Evolutionary conservation across 2,113 vertebrate species (phyloP), one percentile per base, ranked within the genome.

Genomic region (Heteronetta atricapilla): DNA sequence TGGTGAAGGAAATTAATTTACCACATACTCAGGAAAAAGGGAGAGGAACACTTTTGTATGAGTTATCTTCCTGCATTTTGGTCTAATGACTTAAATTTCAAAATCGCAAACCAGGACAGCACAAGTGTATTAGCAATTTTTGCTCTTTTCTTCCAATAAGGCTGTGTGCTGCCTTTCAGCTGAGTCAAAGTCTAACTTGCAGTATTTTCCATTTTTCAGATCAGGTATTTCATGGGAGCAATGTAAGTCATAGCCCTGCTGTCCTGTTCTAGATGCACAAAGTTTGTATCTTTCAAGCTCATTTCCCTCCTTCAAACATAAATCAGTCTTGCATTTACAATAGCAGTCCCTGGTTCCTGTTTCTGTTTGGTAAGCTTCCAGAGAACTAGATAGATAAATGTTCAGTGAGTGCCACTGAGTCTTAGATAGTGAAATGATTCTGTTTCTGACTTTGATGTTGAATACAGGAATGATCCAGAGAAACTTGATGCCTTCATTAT

Each of bases 401-500:
- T 52, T 92, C 34, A 73, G 10, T 55, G 11, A 59, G 13, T 36
- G 42, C 36, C 67, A 50, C 40, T 44, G 36, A 64, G 23, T 17
- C 69, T 66, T 23, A 53, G 36, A 44, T 42, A 72, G 29, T 83
- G 36, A 59, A 86, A 14, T 91, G 82, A 76, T 96, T 89, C 28
- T 55, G 59, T 91, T 96, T 94, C 62, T 96, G 93, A 66, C 83
- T 96, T 95, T 93, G 70, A 29, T 93, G 56, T 96, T 97, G 55
- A 97, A 91, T 84, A 68, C 86, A 99, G 99, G 96, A 98, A 98
- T 36, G 99, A 99, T 97, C 99, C 99, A 91, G 99, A 99, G 97
- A 99, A 98, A 96, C 98, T 99, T 6, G 99, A 99, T 82, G 99
- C 99, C 60, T 99, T 99, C 96, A 99, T 99, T 96, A 99, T 99